These are phyloP conservation scores for Mandrillus leucophaeus DNA, from an alignment of 2,113 vertebrate genomes.

Conservation along the genomic window DNA sequence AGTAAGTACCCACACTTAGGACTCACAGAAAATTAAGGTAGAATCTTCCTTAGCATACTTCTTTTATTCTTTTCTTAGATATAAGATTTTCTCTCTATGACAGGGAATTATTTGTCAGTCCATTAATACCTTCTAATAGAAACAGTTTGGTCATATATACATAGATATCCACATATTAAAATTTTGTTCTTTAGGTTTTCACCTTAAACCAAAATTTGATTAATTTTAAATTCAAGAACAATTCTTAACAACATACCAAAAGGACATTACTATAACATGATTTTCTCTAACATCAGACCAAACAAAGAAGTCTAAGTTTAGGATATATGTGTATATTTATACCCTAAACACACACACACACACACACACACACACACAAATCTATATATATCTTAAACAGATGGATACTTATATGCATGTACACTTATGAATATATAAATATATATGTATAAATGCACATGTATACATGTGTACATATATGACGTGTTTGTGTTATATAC, in stretches of 20 bases:
- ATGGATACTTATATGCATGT: background rate
- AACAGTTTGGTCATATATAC: background rate
- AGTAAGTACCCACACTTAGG: background rate
- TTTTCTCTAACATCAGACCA: background rate
- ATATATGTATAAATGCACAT: accelerated
- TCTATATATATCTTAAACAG: background rate
- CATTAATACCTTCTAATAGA: background rate
- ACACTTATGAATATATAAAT: no score
- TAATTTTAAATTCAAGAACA: background rate
- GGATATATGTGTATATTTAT: background rate
- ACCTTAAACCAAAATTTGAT: background rate
- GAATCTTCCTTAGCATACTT: background rate
- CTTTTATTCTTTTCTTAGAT: background rate
- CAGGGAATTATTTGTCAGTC: background rate
- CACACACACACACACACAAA: background rate
- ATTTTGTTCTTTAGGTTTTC: background rate
- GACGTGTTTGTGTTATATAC: background rate
- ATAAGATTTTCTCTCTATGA: background rate
- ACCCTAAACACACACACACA: background rate
- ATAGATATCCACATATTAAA: background rate
- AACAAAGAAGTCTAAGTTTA: background rate
- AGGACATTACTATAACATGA: background rate
- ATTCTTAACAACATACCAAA: background rate
- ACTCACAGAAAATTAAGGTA: background rate
- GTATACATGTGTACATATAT: background rate